A percentile compares a stretch with the other conserved stretches of the same genome.
phyloP scores from a whole-genome alignment of 2,113 vertebrate species.

The Passer montanus region DNA sequence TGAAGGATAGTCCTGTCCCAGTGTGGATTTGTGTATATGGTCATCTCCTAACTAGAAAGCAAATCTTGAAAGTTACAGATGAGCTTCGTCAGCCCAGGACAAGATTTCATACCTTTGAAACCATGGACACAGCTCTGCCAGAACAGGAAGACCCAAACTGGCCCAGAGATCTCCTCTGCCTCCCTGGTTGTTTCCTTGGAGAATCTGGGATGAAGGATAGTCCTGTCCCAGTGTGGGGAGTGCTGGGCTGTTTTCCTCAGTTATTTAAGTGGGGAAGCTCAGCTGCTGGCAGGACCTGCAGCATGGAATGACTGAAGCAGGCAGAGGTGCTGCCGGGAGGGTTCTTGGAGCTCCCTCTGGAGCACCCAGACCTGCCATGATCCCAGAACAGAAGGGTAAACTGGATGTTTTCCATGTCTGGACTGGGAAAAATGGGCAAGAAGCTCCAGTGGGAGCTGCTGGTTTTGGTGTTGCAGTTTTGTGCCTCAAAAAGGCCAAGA shows the following conservation, averaged over 20 bases:
- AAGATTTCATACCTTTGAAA: neutral
- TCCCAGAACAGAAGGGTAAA: neutral
- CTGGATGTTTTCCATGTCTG: neutral
- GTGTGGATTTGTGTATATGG: fast-evolving
- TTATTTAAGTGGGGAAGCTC: neutral
- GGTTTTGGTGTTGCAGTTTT: neutral
- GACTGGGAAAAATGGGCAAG: neutral
- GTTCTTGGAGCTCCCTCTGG: neutral
- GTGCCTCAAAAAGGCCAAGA: neutral
- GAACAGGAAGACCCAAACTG: neutral
- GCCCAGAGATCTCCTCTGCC: neutral
- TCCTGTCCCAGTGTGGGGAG: neutral
- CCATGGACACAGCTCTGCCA: neutral
- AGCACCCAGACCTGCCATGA: neutral
- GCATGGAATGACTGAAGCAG: neutral
- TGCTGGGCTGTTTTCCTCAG: neutral
- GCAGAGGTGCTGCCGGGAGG: neutral
- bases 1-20: neutral
- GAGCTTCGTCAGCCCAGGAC: neutral
- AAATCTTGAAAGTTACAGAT: neutral
- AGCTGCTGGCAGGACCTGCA: neutral
- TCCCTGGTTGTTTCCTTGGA: neutral
- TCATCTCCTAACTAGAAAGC: neutral
- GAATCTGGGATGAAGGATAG: neutral
- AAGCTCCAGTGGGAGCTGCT: neutral